Conservation (phyloP, 2,888 invertebrate species). For the Saturnia japonica region DNA sequence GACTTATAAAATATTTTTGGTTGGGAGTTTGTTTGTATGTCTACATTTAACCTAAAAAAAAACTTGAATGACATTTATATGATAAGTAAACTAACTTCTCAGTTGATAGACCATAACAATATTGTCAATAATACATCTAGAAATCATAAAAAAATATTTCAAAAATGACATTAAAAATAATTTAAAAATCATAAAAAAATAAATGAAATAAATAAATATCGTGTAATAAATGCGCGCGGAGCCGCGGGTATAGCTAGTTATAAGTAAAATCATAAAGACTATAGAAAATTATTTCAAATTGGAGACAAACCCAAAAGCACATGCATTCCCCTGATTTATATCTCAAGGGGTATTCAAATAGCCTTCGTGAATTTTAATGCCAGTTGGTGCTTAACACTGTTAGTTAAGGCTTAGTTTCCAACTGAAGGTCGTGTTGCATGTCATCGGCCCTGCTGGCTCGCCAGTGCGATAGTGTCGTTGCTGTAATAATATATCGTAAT, state of each 20-base stretch:
- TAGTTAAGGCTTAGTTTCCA: constrained; percentile 17
- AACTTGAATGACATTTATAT: too few relatives aligned
- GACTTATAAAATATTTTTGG: too few relatives aligned
- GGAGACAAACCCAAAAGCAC: neutral
- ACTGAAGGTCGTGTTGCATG: constrained; percentile 8
- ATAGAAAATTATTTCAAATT: constrained; percentile 8
- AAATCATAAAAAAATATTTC: too few relatives aligned
- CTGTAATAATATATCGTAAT: constrained; percentile 64
- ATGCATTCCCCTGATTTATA: constrained; percentile 7
- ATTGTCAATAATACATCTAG: too few relatives aligned
- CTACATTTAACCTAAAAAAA: too few relatives aligned
- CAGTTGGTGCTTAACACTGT: neutral
- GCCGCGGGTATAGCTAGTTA: neutral
- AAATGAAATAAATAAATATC: too few relatives aligned
- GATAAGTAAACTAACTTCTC: too few relatives aligned
- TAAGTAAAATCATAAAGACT: neutral
- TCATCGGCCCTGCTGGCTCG: constrained; percentile 4
- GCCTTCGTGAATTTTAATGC: neutral
- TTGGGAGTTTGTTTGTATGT: too few relatives aligned
- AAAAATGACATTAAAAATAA: too few relatives aligned
- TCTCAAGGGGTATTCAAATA: neutral
- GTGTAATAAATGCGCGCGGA: neutral
- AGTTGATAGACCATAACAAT: too few relatives aligned
- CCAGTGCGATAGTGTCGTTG: constrained; percentile 49
- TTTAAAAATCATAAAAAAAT: too few relatives aligned